Base-by-base conservation (phyloP, 2,113 vertebrate species). In the Bos taurus region DNA sequence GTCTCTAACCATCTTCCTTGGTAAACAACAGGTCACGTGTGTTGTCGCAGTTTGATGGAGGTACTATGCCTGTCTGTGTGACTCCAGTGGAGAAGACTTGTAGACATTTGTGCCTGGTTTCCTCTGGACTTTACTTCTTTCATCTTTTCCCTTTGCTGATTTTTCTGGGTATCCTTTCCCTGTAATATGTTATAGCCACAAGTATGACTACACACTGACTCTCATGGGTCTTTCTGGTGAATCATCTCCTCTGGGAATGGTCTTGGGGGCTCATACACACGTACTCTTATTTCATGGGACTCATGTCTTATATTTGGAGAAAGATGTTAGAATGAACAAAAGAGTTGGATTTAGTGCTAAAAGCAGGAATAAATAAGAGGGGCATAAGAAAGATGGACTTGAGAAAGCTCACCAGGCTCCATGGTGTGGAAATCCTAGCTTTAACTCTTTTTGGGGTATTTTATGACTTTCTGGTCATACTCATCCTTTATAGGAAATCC, bases 401-500 rank as follows among this genome's bases (percentile, higher is more conserved):
- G 28, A 84, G 9, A 30, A 43, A 1, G 7, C n/a, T 28, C 6
- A 3, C 17, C 62, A 25, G 46, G 15, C 21, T 62, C 10, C 4
- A 15, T 6, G 36, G 5, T 2, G 8, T 48, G 60, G 8, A 67
- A 59, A 16, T 0, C 0, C 5, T 7, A 2, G 1, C 7, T 81
- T 56, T 26, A 48, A 33, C 25, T 85, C 28, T 60, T 81, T 67
- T 11, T 36, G 0, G 50, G 12, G 16, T 59, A 3, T 30, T 86
- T 74, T 43, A 2, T 80, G 48, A 26, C 14, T 74, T 62, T 89
- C 26, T 64, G 12, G 17, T 17, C 15, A 33, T 19, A 62, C 10
- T 26, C 3, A n/a, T 93, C 86, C 30, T 54, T 83, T 36, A 56
- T 0, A 88, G 90, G 74, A 59, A 56, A 74, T 5, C 21, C 26